Percentiles rank a stretch among this genome's conserved stretches.
phyloP scores from a whole-genome alignment of 2,113 vertebrate species.

The Triplophysa dalaica region DNA sequence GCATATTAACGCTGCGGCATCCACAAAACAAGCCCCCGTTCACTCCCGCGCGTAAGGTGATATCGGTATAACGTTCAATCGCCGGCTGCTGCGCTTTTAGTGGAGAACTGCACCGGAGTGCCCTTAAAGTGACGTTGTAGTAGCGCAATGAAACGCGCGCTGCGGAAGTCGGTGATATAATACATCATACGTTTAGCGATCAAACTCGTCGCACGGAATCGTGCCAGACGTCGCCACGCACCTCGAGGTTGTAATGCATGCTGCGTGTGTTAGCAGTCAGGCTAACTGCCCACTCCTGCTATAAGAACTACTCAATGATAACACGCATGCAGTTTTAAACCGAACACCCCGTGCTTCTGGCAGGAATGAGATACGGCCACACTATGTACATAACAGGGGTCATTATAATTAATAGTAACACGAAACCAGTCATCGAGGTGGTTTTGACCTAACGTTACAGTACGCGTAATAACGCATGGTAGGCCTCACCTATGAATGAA shows the following conservation, averaged over 20 bases:
- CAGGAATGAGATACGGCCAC: background rate
- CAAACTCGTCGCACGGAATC: background rate
- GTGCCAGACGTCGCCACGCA: background rate
- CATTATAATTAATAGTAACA: background rate
- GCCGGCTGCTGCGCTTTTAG: background rate
- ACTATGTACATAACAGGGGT: background rate
- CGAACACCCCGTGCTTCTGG: background rate
- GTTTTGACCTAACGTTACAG: slow-evolving; percentile 51
- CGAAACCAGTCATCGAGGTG: background rate
- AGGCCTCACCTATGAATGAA: slow-evolving; percentile 58
- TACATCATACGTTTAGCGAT: background rate
- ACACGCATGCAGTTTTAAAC: background rate
- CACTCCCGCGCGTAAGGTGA: background rate
- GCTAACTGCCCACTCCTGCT: slow-evolving; percentile 16
- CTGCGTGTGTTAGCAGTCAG: slow-evolving; percentile 37
- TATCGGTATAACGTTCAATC: background rate
- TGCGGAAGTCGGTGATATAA: background rate
- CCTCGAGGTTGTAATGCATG: slow-evolving; percentile 19
- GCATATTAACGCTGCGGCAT: slow-evolving; percentile 39
- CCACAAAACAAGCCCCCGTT: slow-evolving; percentile 4
- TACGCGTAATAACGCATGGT: slow-evolving; percentile 40
- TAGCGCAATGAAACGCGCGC: background rate
- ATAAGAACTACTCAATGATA: background rate
- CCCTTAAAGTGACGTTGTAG: background rate
- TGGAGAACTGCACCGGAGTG: background rate